Evolutionary conservation across 2,888 invertebrate species (phyloP).

Genomic region (Drosophila formosana): DNA sequence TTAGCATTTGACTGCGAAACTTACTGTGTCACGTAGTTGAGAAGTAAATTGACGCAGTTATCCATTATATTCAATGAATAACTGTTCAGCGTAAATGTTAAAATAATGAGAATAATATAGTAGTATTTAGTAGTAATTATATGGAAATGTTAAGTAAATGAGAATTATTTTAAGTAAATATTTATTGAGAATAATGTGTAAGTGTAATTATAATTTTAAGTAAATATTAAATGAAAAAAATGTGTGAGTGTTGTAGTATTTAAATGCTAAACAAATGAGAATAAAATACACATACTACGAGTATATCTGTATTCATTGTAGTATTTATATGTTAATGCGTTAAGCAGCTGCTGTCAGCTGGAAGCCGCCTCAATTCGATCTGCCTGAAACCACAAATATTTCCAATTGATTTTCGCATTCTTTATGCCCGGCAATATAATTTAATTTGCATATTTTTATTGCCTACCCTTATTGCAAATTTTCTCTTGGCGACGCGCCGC

Average conservation of each 20-base stretch:
- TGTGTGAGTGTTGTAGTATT: not conserved
- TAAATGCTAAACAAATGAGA: conserved; percentile 5
- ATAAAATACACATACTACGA: not conserved
- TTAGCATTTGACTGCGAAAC: not conserved
- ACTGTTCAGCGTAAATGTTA: not conserved
- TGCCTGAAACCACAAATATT: conserved; percentile 38
- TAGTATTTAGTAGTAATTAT: not conserved
- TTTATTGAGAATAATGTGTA: no score
- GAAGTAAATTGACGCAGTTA: conserved; percentile 16
- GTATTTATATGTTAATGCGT: conserved; percentile 5
- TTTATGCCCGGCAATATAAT: conserved; percentile 32
- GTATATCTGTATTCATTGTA: not conserved
- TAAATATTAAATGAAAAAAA: not conserved
- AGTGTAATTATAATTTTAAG: not conserved
- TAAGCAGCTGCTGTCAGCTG: conserved; percentile 24
- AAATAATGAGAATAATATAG: not conserved
- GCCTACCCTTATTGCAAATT: conserved; percentile 23
- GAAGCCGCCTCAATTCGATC: not conserved
- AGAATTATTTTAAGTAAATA: not conserved
- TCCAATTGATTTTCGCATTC: conserved; percentile 44
- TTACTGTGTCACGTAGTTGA: not conserved
- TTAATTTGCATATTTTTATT: conserved; percentile 45
- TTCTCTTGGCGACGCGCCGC: conserved; percentile 10
- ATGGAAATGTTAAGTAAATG: not conserved
- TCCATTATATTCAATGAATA: conserved; percentile 10